Conservation (phyloP, 37 sponge, comb jelly and placozoan genomes). For the Halisarca cf. caerulea region DNA sequence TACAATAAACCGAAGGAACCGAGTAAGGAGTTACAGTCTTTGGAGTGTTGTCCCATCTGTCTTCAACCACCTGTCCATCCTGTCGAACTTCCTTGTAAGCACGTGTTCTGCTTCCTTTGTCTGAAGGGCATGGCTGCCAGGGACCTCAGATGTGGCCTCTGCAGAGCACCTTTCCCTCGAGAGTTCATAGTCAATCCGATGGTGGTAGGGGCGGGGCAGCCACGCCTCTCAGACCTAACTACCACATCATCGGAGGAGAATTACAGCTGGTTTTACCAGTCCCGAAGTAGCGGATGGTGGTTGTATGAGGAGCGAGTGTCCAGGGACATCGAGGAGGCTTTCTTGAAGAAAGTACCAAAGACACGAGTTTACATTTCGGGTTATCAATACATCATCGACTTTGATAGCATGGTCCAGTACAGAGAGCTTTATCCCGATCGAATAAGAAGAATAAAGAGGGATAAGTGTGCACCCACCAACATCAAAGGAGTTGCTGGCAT, state of each 20-base stretch:
- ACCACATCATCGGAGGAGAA: slow-evolving; percentile 4
- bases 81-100: slow-evolving; percentile 79
- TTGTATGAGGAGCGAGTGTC: slow-evolving; percentile 78
- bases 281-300: slow-evolving; percentile 90
- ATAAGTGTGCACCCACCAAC: slow-evolving; percentile 2
- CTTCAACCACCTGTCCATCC: slow-evolving; percentile 61
- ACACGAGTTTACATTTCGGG: slow-evolving; percentile 68
- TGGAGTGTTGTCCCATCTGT: slow-evolving; percentile 75
- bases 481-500: slow-evolving; percentile 82
- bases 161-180: slow-evolving; percentile 66
- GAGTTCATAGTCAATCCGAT: slow-evolving; percentile 53
- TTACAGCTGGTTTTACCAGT: slow-evolving; percentile 80
- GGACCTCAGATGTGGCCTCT: slow-evolving; percentile 68
- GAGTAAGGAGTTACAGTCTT: background rate
- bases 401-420: slow-evolving; percentile 66
- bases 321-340: slow-evolving; percentile 68
- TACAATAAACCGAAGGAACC: no score
- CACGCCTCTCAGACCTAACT: background rate
- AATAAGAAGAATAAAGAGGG: slow-evolving; percentile 61
- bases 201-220: slow-evolving; percentile 30
- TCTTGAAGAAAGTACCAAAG: background rate
- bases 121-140: slow-evolving; percentile 83
- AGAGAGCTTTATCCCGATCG: slow-evolving; percentile 56
- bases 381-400: slow-evolving; percentile 77
- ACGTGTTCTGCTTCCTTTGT: slow-evolving; percentile 93